These are phyloP conservation scores for Acronicta psi DNA, from an alignment of 2,888 invertebrate species.

Conservation along the genomic window DNA sequence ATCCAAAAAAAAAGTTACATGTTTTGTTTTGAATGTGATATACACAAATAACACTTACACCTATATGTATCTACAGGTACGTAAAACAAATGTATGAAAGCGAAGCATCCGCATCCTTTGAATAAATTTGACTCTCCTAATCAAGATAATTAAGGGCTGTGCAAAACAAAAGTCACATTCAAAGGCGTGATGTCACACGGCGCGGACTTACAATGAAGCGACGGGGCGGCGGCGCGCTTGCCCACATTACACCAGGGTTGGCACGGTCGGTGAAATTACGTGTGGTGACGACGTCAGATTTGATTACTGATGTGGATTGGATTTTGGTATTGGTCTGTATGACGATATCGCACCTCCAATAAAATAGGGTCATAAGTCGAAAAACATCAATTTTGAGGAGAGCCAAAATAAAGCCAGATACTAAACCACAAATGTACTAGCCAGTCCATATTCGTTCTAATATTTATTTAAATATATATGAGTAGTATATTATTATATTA, in stretches of 20 bases:
- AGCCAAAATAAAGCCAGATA: too few relatives aligned
- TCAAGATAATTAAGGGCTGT: conserved; percentile 83
- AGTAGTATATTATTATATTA: too few relatives aligned
- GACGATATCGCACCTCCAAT: too few relatives aligned
- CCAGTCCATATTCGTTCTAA: too few relatives aligned
- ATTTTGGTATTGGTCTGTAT: conserved; percentile 20
- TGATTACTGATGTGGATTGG: conserved; percentile 37
- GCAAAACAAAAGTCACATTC: conserved; percentile 75
- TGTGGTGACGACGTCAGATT: conserved; percentile 31
- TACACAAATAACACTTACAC: too few relatives aligned
- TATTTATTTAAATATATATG: too few relatives aligned
- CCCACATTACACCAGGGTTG: conserved; percentile 72
- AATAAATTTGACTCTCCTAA: conserved; percentile 68
- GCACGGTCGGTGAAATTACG: conserved; percentile 33
- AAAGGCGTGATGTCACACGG: conserved; percentile 74
- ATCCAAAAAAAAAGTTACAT: too few relatives aligned
- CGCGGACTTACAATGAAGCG: conserved; percentile 70
- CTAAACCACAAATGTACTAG: too few relatives aligned
- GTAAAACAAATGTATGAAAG: conserved; percentile 36
- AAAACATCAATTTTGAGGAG: too few relatives aligned
- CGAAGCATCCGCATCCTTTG: conserved; percentile 24
- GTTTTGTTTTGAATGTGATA: conserved; percentile 1
- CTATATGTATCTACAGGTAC: conserved; percentile 1
- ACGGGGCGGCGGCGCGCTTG: conserved; percentile 70
- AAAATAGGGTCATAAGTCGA: too few relatives aligned